Evolutionary conservation across 2,797 vertebrate species (phyloP).

Genomic region (Clarias platycephalus): DNA sequence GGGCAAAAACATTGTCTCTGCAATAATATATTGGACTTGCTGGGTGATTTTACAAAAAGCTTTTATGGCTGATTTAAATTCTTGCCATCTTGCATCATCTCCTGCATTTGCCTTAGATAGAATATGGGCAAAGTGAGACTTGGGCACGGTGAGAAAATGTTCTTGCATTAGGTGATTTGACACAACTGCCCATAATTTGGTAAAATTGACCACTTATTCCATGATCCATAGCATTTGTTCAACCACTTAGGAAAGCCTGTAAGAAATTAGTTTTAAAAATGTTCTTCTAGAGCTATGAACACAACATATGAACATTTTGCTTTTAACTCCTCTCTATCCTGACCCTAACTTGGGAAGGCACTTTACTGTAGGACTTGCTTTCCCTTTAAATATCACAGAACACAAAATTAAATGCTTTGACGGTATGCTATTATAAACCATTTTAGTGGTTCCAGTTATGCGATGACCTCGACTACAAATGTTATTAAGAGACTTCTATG

Average conservation of each 20-base stretch:
- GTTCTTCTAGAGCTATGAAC: background rate
- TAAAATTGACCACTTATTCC: background rate
- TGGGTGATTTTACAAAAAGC: conserved; percentile 1
- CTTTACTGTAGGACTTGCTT: background rate
- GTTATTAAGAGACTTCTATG: conserved; percentile 4
- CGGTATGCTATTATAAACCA: background rate
- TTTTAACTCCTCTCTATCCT: background rate
- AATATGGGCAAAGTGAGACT: background rate
- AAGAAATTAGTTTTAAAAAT: background rate
- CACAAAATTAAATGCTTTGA: background rate
- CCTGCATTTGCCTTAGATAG: background rate
- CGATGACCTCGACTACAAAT: background rate
- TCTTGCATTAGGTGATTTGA: background rate
- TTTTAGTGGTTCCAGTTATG: background rate
- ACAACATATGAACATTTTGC: conserved; percentile 3
- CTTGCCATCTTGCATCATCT: no score
- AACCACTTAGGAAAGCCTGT: background rate
- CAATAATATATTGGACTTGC: conserved; percentile 5
- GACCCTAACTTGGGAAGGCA: background rate
- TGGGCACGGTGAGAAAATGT: background rate
- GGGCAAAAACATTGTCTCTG: background rate
- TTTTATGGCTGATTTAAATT: background rate
- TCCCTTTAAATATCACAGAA: background rate
- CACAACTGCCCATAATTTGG: background rate
- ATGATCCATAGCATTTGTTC: background rate